These are phyloP conservation scores for Cottoperca gobio DNA, from an alignment of 2,797 vertebrate species.

Conservation along the genomic window DNA sequence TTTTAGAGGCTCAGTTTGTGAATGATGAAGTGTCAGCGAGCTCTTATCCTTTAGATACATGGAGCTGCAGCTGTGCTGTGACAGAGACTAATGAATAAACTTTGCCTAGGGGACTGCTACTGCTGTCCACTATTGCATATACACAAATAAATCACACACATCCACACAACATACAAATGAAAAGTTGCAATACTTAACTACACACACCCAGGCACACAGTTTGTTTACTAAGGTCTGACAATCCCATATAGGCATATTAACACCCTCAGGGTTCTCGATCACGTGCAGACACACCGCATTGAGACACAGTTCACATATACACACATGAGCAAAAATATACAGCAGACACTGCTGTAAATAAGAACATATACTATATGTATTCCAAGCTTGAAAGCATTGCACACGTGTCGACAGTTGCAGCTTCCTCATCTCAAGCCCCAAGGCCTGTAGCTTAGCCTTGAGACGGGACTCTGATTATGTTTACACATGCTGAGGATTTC, in stretches of 20 bases:
- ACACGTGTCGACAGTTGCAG: slow-evolving; percentile 17
- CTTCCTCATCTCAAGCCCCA: slow-evolving; percentile 15
- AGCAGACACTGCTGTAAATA: slow-evolving; percentile 12
- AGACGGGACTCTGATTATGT: slow-evolving; percentile 29
- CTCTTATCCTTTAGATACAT: slow-evolving; percentile 55
- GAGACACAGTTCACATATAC: background rate
- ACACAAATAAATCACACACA: slow-evolving; percentile 6
- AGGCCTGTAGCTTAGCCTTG: slow-evolving; percentile 1
- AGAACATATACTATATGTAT: background rate
- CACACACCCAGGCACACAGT: background rate
- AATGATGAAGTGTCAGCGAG: slow-evolving; percentile 67
- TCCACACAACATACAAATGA: background rate
- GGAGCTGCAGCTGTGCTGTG: slow-evolving; percentile 51
- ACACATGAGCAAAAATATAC: background rate
- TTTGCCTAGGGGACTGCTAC: slow-evolving; percentile 46
- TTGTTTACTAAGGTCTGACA: slow-evolving; percentile 9
- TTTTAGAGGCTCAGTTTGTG: slow-evolving; percentile 58
- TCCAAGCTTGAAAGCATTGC: slow-evolving; percentile 37
- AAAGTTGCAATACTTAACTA: background rate
- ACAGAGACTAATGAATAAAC: slow-evolving; percentile 69
- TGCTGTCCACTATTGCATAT: slow-evolving; percentile 40
- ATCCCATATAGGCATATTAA: slow-evolving; percentile 15
- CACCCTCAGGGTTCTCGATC: slow-evolving; percentile 20
- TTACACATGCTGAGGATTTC: slow-evolving; percentile 6
- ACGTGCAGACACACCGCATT: slow-evolving; percentile 14